These are phyloP conservation scores for Torymus tubicola DNA, from an alignment of 2,888 invertebrate species.

Conservation along the genomic window DNA sequence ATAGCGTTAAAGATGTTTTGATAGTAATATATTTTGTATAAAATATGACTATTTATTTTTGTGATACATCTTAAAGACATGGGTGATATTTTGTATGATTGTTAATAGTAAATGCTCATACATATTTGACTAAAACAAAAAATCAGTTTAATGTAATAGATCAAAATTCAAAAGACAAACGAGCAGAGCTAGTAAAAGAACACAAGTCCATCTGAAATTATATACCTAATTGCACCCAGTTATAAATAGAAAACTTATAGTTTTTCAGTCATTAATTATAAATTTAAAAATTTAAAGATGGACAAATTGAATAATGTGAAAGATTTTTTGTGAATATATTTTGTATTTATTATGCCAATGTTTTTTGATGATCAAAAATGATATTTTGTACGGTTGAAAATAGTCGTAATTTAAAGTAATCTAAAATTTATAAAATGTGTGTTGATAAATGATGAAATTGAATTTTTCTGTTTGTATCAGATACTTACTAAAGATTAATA, in stretches of 20 bases:
- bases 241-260: slow-evolving; percentile 19
- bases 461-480: no score
- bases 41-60: not conserved
- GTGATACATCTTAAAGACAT: no score
- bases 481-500: no score
- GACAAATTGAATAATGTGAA: slow-evolving; percentile 37
- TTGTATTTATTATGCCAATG: not conserved
- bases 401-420: not conserved
- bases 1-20: slow-evolving; percentile 29
- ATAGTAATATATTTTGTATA: not conserved
- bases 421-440: no score
- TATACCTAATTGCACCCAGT: slow-evolving; percentile 63
- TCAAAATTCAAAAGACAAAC: slow-evolving; percentile 56
- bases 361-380: not conserved
- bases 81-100: slow-evolving; percentile 3
- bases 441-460: no score
- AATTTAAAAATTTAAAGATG: not conserved
- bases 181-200: slow-evolving; percentile 50
- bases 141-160: slow-evolving; percentile 53
- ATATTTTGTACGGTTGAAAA: not conserved
- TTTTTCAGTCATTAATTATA: slow-evolving; percentile 8
- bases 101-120: slow-evolving; percentile 56
- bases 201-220: slow-evolving; percentile 60
- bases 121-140: slow-evolving; percentile 55
- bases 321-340: slow-evolving; percentile 11